These are phyloP conservation scores for Glareola pratincola DNA, from an alignment of 2,113 vertebrate species.

Conservation along the genomic window DNA sequence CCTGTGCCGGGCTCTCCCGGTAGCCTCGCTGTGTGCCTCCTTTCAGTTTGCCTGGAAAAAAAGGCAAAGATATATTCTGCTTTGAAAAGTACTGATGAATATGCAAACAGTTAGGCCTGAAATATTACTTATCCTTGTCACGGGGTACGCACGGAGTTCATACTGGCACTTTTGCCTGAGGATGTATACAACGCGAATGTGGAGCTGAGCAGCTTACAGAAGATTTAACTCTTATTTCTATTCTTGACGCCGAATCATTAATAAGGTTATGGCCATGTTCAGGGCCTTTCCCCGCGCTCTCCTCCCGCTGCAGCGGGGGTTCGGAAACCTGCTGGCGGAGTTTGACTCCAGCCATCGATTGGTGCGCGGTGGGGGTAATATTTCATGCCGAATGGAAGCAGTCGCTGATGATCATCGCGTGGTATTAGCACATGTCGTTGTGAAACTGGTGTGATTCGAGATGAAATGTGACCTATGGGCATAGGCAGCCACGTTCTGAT, in stretches of 20 bases:
- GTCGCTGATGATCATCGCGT: not conserved
- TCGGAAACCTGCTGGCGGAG: not conserved
- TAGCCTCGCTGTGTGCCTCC: not conserved
- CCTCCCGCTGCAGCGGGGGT: not conserved
- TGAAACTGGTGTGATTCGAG: not conserved
- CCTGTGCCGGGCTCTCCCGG: not conserved
- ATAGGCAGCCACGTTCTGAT: not conserved
- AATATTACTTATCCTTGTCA: not conserved
- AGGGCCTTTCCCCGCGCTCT: not conserved
- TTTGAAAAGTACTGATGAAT: not conserved
- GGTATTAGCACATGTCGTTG: not conserved
- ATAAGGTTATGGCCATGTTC: not conserved
- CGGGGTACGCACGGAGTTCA: not conserved
- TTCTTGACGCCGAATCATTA: constrained; percentile 1
- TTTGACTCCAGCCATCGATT: not conserved
- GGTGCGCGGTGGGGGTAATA: not conserved
- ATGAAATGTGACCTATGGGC: not conserved
- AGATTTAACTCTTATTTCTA: constrained; percentile 44
- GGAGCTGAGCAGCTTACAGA: constrained; percentile 18
- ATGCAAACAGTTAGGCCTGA: not conserved
- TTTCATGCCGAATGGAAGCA: not conserved
- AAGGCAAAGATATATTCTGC: not conserved
- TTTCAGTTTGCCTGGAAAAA: not conserved
- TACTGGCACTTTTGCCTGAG: not conserved
- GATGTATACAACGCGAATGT: not conserved